Percentiles rank a stretch among this genome's conserved stretches.
Evolutionary conservation across 23 tunicate genomes (phyloP).

Genomic region (Ascidia mentula): DNA sequence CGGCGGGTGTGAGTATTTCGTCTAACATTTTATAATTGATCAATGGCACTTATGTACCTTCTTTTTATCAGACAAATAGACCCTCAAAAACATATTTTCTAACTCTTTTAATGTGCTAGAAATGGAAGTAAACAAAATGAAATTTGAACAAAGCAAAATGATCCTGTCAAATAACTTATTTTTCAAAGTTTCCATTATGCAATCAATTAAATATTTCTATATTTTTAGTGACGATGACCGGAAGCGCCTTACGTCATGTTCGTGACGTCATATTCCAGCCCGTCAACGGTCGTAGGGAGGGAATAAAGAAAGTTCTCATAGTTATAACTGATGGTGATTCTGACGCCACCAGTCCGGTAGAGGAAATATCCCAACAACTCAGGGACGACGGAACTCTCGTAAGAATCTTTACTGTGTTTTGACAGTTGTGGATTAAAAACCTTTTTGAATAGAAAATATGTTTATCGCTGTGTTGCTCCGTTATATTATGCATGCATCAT

Average conservation of each 20-base stretch:
- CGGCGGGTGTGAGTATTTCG: neutral
- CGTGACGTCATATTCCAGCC: neutral
- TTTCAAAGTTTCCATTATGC: too few relatives aligned
- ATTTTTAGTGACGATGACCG: neutral
- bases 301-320: neutral
- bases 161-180: too few relatives aligned
- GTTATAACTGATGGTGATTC: slow-evolving; percentile 1
- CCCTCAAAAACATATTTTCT: too few relatives aligned
- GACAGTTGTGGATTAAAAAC: neutral
- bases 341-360: neutral
- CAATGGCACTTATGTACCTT: neutral
- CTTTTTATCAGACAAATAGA: too few relatives aligned
- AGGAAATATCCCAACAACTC: neutral
- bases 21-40: neutral
- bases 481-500: too few relatives aligned
- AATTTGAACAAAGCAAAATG: neutral
- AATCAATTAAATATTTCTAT: neutral
- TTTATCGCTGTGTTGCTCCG: neutral
- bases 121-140: too few relatives aligned
- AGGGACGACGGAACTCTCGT: neutral
- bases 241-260: neutral
- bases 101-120: too few relatives aligned
- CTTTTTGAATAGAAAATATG: neutral
- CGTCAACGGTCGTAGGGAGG: neutral
- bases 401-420: too few relatives aligned